Evolutionary conservation across 2,888 invertebrate species (phyloP), one percentile per base, ranked within the genome.

Genomic region (Lasioglossum oenotherae): DNA sequence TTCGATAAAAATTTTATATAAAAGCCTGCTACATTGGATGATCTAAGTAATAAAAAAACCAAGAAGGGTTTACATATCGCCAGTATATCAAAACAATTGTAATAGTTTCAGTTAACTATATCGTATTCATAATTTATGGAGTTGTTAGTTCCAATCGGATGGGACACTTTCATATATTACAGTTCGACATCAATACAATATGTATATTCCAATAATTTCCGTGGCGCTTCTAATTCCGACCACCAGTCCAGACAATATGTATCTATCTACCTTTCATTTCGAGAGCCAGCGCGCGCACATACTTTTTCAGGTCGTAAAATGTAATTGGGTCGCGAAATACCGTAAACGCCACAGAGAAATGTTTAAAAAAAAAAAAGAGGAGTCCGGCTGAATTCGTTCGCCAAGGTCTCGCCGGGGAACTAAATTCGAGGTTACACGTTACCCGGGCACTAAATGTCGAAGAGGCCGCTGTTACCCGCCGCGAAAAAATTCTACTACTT

Each of bases 401-500:
- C 38, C 67, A 38, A 72, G 77, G 71, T 73, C 80, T 80, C n/a
- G 27, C 44, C 53, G 46, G 67, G 35, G 23, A 49, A 35, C 71
- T 60, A 31, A 80, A 84, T 78, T 57, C 35, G 35, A 60, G 74
- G 38, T 41, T 74, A 78, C 60, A 72, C 72, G 57, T 75, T 38
- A 31, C 73, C 67, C 44, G 44, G 14, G 60, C 76, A 67, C 76
- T 78, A 78, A 85, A 82, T 75, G 79, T 80, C 85, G 82, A 85
- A 86, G 82, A 60, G 64, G 14, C 74, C 78, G 80, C 75, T 75
- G 80, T 82, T 73, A 83, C 78, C 46, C 73, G 71, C n/a, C 60
- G 75, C 31, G 80, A 75, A 69, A 67, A 88, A 88, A 75, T 88
- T 81, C 67, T 71, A 81, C 75, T 79, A 86, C 86, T 86, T 88